phyloP scores from a whole-genome alignment of 2,113 vertebrate species.

The Delphinus delphis region DNA sequence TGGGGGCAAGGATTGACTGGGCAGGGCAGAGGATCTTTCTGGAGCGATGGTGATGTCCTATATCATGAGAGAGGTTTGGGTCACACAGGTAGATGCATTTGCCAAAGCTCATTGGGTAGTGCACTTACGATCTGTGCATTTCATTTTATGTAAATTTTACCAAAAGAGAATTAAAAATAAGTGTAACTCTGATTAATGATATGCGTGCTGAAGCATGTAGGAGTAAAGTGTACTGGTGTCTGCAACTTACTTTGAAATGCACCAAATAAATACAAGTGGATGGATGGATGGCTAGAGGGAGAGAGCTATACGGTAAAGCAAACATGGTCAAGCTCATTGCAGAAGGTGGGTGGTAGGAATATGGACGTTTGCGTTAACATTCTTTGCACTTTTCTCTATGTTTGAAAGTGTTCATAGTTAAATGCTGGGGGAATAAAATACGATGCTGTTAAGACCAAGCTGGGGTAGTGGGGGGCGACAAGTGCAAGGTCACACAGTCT shows the following conservation, averaged over 20 bases:
- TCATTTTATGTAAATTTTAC: not conserved
- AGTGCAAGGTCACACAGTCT: not conserved
- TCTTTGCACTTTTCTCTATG: not conserved
- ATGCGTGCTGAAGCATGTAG: not conserved
- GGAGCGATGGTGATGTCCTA: not conserved
- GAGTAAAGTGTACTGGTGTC: rapidly evolving
- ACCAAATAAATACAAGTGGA: rapidly evolving
- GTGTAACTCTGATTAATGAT: no score
- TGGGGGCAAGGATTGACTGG: not conserved
- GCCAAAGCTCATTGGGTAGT: not conserved
- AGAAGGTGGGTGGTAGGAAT: rapidly evolving
- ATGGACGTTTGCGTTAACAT: not conserved
- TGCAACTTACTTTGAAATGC: not conserved
- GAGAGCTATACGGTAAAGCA: rapidly evolving
- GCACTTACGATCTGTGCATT: not conserved
- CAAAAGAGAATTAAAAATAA: not conserved
- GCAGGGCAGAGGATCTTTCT: not conserved
- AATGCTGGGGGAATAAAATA: not conserved
- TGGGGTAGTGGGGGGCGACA: not conserved
- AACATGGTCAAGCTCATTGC: rapidly evolving
- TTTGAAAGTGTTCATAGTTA: not conserved
- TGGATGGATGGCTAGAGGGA: rapidly evolving
- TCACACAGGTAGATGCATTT: rapidly evolving
- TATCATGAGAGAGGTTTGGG: rapidly evolving
- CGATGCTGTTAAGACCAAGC: rapidly evolving